Conservation (phyloP, 2,797 vertebrate genomes). For the Petrocephalus schoutedeni region DNA sequence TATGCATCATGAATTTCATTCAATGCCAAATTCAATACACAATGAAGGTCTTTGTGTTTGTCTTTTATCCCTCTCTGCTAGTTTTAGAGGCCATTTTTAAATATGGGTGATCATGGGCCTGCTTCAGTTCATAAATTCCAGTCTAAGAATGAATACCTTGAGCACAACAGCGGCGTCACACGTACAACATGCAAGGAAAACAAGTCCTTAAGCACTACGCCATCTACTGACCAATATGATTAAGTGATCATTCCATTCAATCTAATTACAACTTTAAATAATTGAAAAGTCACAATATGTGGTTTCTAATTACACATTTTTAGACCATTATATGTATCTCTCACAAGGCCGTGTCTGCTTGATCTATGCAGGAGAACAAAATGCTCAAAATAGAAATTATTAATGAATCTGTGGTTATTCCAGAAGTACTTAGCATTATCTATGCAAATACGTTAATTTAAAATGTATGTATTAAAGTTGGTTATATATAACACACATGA, state of each 20-base stretch:
- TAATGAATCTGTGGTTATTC: conserved; percentile 1
- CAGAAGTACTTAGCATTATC: not conserved
- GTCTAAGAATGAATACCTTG: not conserved
- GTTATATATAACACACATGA: not conserved
- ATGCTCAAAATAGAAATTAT: not conserved
- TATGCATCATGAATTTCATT: not conserved
- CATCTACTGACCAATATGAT: not conserved
- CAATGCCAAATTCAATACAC: not conserved
- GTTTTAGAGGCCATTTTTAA: not conserved
- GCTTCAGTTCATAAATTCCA: not conserved
- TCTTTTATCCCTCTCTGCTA: not conserved
- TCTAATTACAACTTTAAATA: not conserved
- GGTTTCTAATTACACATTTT: not conserved
- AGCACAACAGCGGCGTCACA: not conserved
- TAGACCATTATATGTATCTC: not conserved
- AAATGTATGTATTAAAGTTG: not conserved
- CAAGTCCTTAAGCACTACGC: not conserved
- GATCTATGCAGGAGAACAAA: not conserved
- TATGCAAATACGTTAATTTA: not conserved
- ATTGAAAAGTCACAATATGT: not conserved
- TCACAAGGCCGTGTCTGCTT: not conserved
- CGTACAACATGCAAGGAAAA: not conserved
- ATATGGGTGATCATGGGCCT: not conserved
- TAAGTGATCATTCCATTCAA: not conserved
- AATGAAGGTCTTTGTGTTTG: not conserved